Conservation (phyloP, 2,888 invertebrate species). For the Choreutis nemorana region DNA sequence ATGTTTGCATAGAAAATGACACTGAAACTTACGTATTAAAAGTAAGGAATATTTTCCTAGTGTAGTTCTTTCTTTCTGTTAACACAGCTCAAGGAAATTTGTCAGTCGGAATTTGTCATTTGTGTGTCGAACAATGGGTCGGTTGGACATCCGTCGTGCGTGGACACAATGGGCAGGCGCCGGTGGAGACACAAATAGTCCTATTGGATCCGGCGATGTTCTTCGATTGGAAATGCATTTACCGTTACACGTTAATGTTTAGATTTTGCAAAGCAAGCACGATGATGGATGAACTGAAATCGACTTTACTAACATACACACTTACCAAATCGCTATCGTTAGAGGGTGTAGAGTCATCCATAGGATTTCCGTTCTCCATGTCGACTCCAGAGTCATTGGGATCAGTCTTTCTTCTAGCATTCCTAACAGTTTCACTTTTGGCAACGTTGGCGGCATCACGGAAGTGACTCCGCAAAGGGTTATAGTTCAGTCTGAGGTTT, state of each 20-base stretch:
- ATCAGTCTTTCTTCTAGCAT: constrained; percentile 30
- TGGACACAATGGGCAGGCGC: constrained; percentile 15
- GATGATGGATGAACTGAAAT: no score
- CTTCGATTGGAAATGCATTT: not conserved
- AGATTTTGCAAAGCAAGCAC: no score
- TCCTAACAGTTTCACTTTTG: constrained; percentile 18
- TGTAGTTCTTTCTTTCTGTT: no score
- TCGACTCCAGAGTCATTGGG: constrained; percentile 57
- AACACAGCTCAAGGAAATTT: no score
- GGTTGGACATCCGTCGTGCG: constrained; percentile 13
- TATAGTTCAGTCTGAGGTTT: constrained; percentile 47
- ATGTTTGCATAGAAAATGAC: no score
- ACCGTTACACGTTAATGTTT: no score
- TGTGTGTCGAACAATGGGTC: constrained; percentile 16
- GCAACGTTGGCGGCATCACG: constrained; percentile 24
- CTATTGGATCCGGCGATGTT: constrained; percentile 5
- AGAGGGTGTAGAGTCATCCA: constrained; percentile 34
- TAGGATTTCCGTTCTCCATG: constrained; percentile 53
- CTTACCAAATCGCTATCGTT: constrained; percentile 58
- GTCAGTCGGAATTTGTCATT: no score
- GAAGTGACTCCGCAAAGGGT: constrained; percentile 37
- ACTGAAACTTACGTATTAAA: no score
- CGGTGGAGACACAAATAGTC: constrained; percentile 11
- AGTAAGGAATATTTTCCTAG: no score
- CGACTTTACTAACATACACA: constrained; percentile 17